A percentile compares a stretch with the other conserved stretches of the same genome.
phyloP scores from a whole-genome alignment of 2,888 invertebrate species.

The Drosophila merina region DNA sequence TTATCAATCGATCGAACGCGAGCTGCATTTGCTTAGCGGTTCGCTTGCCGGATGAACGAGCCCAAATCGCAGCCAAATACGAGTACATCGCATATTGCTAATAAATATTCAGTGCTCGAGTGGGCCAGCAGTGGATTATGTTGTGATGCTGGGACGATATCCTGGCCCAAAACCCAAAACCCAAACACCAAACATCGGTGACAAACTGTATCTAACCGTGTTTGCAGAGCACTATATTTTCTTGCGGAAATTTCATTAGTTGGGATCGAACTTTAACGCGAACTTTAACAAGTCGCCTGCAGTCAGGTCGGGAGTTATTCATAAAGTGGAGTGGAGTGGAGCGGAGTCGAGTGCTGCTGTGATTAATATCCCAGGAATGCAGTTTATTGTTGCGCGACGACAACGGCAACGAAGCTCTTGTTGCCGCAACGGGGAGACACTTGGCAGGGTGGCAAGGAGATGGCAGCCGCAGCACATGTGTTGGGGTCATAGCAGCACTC shows the following conservation, averaged over 20 bases:
- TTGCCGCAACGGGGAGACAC: slow-evolving; percentile 45
- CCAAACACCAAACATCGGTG: slow-evolving; percentile 26
- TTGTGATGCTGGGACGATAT: slow-evolving; percentile 37
- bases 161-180: slow-evolving; percentile 9
- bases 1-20: slow-evolving; percentile 79
- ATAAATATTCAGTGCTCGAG: slow-evolving; percentile 64
- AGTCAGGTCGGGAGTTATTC: slow-evolving; percentile 46
- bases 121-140: slow-evolving; percentile 34
- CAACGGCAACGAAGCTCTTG: slow-evolving; percentile 29
- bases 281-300: slow-evolving; percentile 30
- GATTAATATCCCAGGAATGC: slow-evolving; percentile 77
- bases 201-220: slow-evolving; percentile 28
- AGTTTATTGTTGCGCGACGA: slow-evolving; percentile 69
- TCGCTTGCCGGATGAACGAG: slow-evolving; percentile 43
- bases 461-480: slow-evolving; percentile 16
- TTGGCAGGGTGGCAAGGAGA: slow-evolving; percentile 24
- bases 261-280: slow-evolving; percentile 16
- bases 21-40: slow-evolving; percentile 74
- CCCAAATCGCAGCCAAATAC: slow-evolving; percentile 37
- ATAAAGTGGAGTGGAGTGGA: slow-evolving; percentile 35
- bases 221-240: slow-evolving; percentile 11
- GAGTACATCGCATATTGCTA: slow-evolving; percentile 61
- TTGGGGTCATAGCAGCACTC: slow-evolving; percentile 9
- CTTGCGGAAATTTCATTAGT: slow-evolving; percentile 29
- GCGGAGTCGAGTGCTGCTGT: slow-evolving; percentile 66